Percentiles rank a stretch among this genome's conserved stretches.
phyloP scores from a whole-genome alignment of 92 coral and sea anemone species.

The Zoanthus solanderi region DNA sequence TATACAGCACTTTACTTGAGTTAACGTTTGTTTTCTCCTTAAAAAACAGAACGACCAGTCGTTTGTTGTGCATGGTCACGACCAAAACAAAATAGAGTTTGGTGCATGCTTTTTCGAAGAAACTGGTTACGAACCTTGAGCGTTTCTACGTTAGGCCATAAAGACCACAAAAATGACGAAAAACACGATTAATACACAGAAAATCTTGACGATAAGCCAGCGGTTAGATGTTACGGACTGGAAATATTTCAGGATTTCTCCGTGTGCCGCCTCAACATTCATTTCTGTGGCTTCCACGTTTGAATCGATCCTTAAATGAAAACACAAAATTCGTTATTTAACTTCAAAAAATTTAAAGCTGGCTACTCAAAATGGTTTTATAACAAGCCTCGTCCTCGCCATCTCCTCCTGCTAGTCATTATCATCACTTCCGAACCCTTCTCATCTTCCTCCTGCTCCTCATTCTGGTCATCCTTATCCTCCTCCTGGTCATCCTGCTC shows the following conservation, averaged over 20 bases:
- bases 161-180: conserved; percentile 95
- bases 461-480: too few relatives aligned
- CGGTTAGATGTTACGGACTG: conserved; percentile 98
- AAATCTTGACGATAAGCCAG: conserved; percentile 96
- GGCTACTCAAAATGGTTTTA: too few relatives aligned
- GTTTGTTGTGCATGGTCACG: background rate
- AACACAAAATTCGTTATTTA: too few relatives aligned
- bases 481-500: too few relatives aligned
- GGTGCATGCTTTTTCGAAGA: background rate
- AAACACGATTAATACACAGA: conserved; percentile 90
- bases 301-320: conserved; percentile 79
- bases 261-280: conserved; percentile 96
- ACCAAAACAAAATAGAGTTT: background rate
- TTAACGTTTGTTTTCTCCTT: background rate
- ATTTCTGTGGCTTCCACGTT: conserved; percentile 92
- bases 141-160: conserved; percentile 76
- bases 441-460: too few relatives aligned
- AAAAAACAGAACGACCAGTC: background rate
- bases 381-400: too few relatives aligned
- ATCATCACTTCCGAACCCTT: too few relatives aligned
- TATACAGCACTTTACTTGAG: conserved; percentile 4
- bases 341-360: too few relatives aligned
- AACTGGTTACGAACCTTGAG: background rate
- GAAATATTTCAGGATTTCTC: conserved; percentile 95
- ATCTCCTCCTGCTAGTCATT: too few relatives aligned